These are phyloP conservation scores for Macropodus opercularis DNA, from an alignment of 2,797 vertebrate genomes.

Conservation along the genomic window DNA sequence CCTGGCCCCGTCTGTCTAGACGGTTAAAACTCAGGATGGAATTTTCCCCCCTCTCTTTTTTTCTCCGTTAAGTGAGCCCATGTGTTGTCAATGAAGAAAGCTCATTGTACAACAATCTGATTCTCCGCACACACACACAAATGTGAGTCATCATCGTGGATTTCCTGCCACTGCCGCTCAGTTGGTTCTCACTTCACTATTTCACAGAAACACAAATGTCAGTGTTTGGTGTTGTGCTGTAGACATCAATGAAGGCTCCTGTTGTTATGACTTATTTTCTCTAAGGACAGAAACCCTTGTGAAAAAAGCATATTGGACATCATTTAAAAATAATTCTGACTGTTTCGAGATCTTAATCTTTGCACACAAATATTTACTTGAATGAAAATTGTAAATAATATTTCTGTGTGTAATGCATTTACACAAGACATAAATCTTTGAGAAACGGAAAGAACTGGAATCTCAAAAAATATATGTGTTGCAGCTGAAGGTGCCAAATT, in stretches of 20 bases:
- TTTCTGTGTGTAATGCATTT: no score
- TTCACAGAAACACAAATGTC: constrained; percentile 72
- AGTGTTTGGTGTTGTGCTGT: constrained; percentile 45
- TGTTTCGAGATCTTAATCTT: not conserved
- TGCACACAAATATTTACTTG: constrained; percentile 6
- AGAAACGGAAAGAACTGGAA: constrained; percentile 48
- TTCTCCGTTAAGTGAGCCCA: constrained; percentile 76
- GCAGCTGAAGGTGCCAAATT: constrained; percentile 55
- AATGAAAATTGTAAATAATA: constrained; percentile 17
- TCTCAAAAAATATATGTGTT: constrained; percentile 48
- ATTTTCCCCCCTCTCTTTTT: constrained; percentile 71
- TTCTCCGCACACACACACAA: constrained; percentile 57
- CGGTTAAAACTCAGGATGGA: constrained; percentile 78
- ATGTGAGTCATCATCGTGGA: constrained; percentile 69
- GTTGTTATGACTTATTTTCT: constrained; percentile 55
- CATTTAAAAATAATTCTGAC: constrained; percentile 10
- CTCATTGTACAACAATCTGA: constrained; percentile 75
- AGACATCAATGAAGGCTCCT: constrained; percentile 62
- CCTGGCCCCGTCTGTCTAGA: constrained; percentile 79
- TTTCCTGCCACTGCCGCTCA: constrained; percentile 65
- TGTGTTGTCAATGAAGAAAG: constrained; percentile 84
- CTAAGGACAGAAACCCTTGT: constrained; percentile 59
- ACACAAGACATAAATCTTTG: constrained; percentile 52
- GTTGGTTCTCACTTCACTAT: constrained; percentile 70
- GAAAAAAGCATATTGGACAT: constrained; percentile 54